Evolutionary conservation across 2,797 vertebrate genomes (phyloP).

Genomic region (Micrastur ruficollis): DNA sequence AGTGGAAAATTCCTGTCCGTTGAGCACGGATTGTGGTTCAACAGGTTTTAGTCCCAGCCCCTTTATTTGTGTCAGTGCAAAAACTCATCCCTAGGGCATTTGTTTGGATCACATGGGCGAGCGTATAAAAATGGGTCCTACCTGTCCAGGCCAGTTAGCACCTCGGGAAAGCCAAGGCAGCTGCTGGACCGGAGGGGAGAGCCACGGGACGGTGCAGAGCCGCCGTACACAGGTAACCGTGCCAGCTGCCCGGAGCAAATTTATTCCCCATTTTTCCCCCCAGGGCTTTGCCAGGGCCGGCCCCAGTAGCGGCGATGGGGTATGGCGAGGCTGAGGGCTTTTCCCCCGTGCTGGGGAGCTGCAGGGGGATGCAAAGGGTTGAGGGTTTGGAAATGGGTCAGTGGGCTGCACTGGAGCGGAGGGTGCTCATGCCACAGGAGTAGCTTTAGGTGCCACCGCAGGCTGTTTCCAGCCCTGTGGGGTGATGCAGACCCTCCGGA

Average conservation of each 20-base stretch:
- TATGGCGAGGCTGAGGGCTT: rapidly evolving
- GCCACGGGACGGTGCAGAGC: background rate
- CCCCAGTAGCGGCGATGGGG: rapidly evolving
- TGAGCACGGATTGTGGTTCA: conserved; percentile 35
- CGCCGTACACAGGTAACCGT: background rate
- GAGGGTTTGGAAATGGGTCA: background rate
- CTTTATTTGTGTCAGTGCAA: conserved; percentile 30
- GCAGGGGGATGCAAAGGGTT: rapidly evolving
- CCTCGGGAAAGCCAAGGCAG: background rate
- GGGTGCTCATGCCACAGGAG: rapidly evolving
- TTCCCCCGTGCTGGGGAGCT: rapidly evolving
- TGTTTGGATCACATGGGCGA: conserved; percentile 61
- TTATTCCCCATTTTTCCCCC: rapidly evolving
- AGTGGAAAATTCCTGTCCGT: conserved; percentile 67
- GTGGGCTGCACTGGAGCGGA: rapidly evolving
- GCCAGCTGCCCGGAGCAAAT: rapidly evolving
- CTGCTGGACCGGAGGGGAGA: background rate
- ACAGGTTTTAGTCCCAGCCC: conserved; percentile 63
- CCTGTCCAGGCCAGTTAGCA: background rate
- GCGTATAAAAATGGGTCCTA: conserved; percentile 44
- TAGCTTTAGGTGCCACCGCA: rapidly evolving
- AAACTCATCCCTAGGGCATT: conserved; percentile 69
- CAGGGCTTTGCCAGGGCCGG: rapidly evolving
- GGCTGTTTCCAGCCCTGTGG: background rate
- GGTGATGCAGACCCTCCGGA: background rate